A percentile compares a stretch with the other conserved stretches of the same genome.
These are phyloP conservation scores for Eurytoma californica DNA, from an alignment of 2,888 invertebrate species.

Conservation along the genomic window DNA sequence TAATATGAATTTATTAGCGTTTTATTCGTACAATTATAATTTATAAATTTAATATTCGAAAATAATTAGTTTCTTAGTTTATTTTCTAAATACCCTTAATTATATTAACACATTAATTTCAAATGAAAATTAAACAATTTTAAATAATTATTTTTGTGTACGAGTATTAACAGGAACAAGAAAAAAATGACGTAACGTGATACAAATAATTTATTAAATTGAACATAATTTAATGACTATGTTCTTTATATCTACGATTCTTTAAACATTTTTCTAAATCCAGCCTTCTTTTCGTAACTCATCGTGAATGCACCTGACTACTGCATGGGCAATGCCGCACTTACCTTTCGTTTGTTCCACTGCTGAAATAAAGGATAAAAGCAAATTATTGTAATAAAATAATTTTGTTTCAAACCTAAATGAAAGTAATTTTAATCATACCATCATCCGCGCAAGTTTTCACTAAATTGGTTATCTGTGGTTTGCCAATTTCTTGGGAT, in stretches of 20 bases:
- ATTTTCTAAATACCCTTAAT: no score
- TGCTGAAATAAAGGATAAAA: slow-evolving; percentile 20
- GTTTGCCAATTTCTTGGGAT: slow-evolving; percentile 48
- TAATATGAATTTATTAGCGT: no score
- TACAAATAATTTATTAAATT: not conserved
- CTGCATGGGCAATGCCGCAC: slow-evolving; percentile 49
- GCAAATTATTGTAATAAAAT: not conserved
- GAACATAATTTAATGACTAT: not conserved
- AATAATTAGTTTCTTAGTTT: no score
- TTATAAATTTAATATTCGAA: no score
- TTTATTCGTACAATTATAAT: no score
- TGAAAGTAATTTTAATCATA: not conserved
- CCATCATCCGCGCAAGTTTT: slow-evolving; percentile 42
- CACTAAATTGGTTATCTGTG: slow-evolving; percentile 44
- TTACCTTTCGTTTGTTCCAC: slow-evolving; percentile 26
- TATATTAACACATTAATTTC: no score
- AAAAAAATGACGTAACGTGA: no score
- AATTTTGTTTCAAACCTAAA: not conserved
- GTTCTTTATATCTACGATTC: slow-evolving; percentile 55
- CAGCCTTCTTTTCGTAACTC: slow-evolving; percentile 50
- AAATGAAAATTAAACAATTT: no score
- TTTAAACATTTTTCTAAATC: slow-evolving; percentile 31
- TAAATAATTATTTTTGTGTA: no score
- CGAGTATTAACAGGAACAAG: no score
- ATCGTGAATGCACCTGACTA: slow-evolving; percentile 52